These are phyloP conservation scores for Stenotaenia linearis DNA, from an alignment of 2,888 invertebrate species.

Conservation along the genomic window DNA sequence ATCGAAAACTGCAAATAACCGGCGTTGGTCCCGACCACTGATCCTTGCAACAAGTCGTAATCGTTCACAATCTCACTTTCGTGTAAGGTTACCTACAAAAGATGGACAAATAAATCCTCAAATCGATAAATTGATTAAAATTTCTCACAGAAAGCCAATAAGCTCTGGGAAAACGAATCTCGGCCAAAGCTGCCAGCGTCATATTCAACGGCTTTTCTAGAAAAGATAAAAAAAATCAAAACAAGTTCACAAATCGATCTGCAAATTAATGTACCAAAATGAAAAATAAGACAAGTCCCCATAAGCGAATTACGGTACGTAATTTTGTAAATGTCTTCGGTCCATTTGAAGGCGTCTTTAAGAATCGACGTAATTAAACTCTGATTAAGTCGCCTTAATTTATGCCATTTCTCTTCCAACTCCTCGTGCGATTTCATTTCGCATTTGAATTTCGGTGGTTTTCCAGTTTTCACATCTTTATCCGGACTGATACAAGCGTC, in stretches of 20 bases:
- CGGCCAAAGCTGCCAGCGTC: neutral
- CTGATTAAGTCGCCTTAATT: neutral
- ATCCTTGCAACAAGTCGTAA: neutral
- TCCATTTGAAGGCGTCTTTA: neutral
- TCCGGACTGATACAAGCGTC: no score
- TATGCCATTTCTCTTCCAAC: neutral
- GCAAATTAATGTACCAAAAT: neutral
- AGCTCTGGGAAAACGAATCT: neutral
- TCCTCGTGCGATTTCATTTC: neutral
- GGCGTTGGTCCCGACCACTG: neutral
- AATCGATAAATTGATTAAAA: neutral
- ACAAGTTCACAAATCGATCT: no score
- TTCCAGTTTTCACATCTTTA: no score
- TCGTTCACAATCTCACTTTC: neutral
- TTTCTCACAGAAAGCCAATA: no score
- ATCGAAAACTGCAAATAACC: neutral
- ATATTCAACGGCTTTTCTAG: neutral
- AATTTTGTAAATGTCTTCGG: neutral
- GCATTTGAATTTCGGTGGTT: neutral
- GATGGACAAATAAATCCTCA: neutral
- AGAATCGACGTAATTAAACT: neutral
- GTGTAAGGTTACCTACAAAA: neutral
- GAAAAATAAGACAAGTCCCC: neutral
- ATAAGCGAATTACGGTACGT: neutral
- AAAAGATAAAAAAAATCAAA: neutral